phyloP scores from a whole-genome alignment of 2,797 vertebrate genomes.

The Cryptoblepharus egeriae region DNA sequence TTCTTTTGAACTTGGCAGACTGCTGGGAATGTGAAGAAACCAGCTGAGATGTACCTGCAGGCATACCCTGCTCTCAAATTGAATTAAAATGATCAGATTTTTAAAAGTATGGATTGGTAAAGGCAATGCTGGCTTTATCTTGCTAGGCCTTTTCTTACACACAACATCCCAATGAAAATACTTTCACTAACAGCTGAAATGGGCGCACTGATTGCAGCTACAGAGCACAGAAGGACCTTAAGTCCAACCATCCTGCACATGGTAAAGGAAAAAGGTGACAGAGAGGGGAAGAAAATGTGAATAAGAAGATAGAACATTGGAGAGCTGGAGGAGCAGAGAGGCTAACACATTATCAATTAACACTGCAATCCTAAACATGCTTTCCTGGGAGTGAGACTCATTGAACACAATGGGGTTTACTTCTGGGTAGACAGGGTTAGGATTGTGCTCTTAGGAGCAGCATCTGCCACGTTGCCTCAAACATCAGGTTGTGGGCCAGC shows the following conservation, averaged over 20 bases:
- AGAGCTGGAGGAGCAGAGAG: too few relatives aligned
- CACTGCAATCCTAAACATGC: too few relatives aligned
- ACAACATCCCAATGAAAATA: constrained; percentile 1
- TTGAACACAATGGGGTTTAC: too few relatives aligned
- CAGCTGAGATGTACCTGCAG: background rate
- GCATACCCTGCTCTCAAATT: background rate
- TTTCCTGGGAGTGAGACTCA: too few relatives aligned
- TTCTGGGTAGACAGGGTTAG: too few relatives aligned
- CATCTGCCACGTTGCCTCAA: too few relatives aligned
- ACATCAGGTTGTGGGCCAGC: too few relatives aligned
- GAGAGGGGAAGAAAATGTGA: too few relatives aligned
- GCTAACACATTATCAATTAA: too few relatives aligned
- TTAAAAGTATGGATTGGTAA: background rate
- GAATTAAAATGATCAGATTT: constrained; percentile 16
- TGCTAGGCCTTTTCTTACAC: constrained; percentile 6
- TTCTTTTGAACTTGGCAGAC: background rate
- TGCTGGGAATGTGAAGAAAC: background rate
- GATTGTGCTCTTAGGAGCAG: too few relatives aligned
- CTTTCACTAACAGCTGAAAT: constrained; percentile 1
- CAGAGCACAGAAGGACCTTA: background rate
- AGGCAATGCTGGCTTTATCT: background rate
- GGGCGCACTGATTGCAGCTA: background rate
- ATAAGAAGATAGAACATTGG: too few relatives aligned
- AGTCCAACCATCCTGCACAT: background rate
- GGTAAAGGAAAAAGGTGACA: too few relatives aligned